A percentile compares a stretch with the other conserved stretches of the same genome.
Conservation (phyloP, 2,113 vertebrate species). For the Lampris megalopsis region DNA sequence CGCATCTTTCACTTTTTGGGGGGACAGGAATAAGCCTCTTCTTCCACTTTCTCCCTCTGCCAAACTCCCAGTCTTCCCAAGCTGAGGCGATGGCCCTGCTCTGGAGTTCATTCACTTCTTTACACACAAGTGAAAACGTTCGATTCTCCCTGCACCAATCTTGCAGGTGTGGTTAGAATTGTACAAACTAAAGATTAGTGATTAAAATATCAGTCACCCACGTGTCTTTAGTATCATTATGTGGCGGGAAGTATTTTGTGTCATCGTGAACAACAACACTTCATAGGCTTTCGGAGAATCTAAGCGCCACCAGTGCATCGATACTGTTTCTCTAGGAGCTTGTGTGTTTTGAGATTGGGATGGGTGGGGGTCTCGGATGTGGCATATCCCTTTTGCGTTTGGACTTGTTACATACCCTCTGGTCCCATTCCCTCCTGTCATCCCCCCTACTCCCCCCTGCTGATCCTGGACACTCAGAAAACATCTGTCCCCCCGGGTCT, state of each 20-base stretch:
- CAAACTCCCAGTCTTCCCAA: not conserved
- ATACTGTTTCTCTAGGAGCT: not conserved
- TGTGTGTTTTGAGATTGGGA: not conserved
- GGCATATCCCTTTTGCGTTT: not conserved
- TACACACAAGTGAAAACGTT: no score
- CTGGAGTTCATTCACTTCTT: no score
- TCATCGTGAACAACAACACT: not conserved
- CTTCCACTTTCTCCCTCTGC: not conserved
- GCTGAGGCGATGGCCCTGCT: not conserved
- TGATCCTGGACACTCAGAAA: not conserved
- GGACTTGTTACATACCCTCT: not conserved
- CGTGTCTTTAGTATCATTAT: no score
- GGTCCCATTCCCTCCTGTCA: conserved; percentile 27
- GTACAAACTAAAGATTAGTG: no score
- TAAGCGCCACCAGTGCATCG: not conserved
- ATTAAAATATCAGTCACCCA: no score
- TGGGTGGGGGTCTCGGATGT: not conserved
- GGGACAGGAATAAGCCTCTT: not conserved
- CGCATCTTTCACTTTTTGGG: not conserved
- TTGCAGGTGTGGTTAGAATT: no score
- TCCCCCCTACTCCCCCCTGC: not conserved
- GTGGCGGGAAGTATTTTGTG: no score
- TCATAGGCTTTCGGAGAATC: not conserved
- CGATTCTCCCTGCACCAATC: no score
- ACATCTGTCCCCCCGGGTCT: conserved; percentile 15